Base-by-base conservation (phyloP, 2,888 invertebrate species). In the Cosmia pyralina region DNA sequence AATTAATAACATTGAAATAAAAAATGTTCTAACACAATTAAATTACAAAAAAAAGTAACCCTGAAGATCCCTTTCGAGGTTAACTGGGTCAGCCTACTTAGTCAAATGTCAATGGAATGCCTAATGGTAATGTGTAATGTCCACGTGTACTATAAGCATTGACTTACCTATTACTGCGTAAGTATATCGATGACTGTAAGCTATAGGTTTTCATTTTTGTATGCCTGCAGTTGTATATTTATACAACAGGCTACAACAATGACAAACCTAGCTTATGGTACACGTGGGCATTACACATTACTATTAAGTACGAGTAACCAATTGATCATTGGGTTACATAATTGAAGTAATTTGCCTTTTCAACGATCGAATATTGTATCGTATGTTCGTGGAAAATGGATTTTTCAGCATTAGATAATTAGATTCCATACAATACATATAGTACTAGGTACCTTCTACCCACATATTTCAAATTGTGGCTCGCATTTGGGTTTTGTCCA, bases 1-100 rank as follows among this genome's bases (percentile, higher is more conserved):
- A 58, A 74, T 76, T 60, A 74, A 65, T 70, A 78, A 67, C 22
- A 58, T 7, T 62, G 10, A 55, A 72, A 66, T 65, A 69, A 65
- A 76, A 69, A 67, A 58, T 62, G 62, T 66, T 44, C 22, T 53
- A 46, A 68, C 48, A 77, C 52, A 72, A 53, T 62, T 65, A 57
- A 48, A 65, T 59, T 62, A 41, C 38, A 58, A n/a, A 71, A 65
- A 77, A 38, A 65, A 22, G 17, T 22, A 68, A 41, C 48, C n/a
- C 52, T 65, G 34, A 38, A 77, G 6, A 67, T 59, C 55, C 65
- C 38, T 66, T 55, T 57, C 50, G 38, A 48, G 19, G 38, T 66
- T 60, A 57, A 68, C 46, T 60, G 41, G 46, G 41, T 22, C 8
- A 50, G 17, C 11, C 44, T 44, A 38, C 34, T 34, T 34, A 59